Evolutionary conservation across 2,888 invertebrate species (phyloP), one percentile per base, ranked within the genome.

Genomic region (Elmis aenea): DNA sequence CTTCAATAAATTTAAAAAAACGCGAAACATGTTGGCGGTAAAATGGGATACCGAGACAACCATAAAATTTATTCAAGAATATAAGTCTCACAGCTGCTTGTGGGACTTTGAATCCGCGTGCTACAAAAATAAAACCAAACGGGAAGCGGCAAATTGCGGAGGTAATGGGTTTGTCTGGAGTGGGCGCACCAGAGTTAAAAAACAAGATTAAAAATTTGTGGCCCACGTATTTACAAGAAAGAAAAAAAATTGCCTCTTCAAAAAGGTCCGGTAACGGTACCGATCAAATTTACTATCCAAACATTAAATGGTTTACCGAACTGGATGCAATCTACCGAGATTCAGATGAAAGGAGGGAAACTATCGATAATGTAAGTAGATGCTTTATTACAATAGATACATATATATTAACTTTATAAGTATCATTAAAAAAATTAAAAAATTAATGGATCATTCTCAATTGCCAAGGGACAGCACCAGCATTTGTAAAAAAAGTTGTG

Each of bases 191-290:
- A 6, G 30, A 30, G 8, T 6, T 12, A 9, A 30, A 30, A 30
- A 30, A 30, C 4, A 30, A 30, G 25, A 30, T 30, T 25, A 29
- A n/a, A n/a, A n/a, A n/a, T n/a, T n/a, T n/a, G n/a, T n/a, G n/a
- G n/a, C n/a, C n/a, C n/a, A 32, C 32, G 5, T 32, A 32, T 32
- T 32, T 28, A 13, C 32, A 32, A 13, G 32, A 32, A 6, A 32
- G 26, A 14, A 32, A 28, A 32, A 32, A 32, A 14, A 25, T 32
- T 2, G 2, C 27, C 3, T 28, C 27, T 25, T 32, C 32, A 12
- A 25, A n/a, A 32, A 13, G 24, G 11, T 32, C 32, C 9, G 32
- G 32, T 28, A 32, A 26, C 26, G 25, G 25, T 13, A 25, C 26
- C 26, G 32, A 32, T 2, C 27, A 9, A 28, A 5, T 25, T 10